phyloP scores from a whole-genome alignment of 2,113 vertebrate genomes.

The Pseudonaja textilis region DNA sequence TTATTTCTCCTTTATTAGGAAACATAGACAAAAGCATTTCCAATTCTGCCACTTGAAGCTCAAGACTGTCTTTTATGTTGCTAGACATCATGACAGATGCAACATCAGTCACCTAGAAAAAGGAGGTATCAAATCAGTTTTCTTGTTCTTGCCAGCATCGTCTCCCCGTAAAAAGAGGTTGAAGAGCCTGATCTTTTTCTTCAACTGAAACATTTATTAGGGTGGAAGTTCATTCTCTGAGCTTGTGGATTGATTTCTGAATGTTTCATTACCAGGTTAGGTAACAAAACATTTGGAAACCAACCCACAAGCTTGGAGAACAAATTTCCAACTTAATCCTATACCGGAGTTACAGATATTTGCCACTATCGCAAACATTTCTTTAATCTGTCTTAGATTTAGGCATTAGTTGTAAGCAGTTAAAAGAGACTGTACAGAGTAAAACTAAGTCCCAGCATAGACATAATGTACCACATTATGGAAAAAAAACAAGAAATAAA shows the following conservation, averaged over 20 bases:
- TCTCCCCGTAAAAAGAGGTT: neutral
- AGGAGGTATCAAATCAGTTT: neutral
- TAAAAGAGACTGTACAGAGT: neutral
- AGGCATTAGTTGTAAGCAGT: neutral
- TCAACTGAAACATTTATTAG: neutral
- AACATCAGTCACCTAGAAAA: constrained; percentile 9
- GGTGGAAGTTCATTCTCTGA: neutral
- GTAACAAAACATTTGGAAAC: neutral
- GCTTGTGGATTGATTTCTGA: neutral
- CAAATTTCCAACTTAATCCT: neutral
- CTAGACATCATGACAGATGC: constrained; percentile 49
- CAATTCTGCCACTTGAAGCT: constrained; percentile 75
- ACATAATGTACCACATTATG: neutral
- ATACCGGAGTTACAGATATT: neutral
- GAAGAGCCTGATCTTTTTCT: neutral
- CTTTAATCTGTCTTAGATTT: neutral
- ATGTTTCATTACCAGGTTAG: neutral
- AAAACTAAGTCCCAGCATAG: neutral
- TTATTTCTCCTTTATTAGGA: constrained; percentile 72
- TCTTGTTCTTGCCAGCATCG: neutral
- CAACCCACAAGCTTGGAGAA: neutral
- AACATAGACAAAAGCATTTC: constrained; percentile 79
- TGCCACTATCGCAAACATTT: neutral
- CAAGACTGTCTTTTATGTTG: constrained; percentile 59
- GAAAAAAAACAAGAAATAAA: neutral